These are phyloP conservation scores for Lagria hirta DNA, from an alignment of 2,888 invertebrate genomes.

Conservation along the genomic window DNA sequence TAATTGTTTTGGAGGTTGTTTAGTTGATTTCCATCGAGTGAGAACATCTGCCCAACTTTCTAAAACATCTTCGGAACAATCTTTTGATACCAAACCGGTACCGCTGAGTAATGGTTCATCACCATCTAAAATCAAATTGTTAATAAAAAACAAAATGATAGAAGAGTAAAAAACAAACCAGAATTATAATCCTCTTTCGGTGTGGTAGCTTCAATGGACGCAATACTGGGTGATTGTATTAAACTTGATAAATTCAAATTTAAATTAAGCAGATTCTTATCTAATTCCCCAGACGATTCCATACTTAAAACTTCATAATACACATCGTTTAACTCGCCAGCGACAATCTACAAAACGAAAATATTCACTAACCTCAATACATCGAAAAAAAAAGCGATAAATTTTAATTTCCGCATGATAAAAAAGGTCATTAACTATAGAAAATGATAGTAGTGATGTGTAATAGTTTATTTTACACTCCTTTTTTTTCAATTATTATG, in stretches of 20 bases:
- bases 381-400: too few species aligned
- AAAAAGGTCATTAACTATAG: too few species aligned
- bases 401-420: too few species aligned
- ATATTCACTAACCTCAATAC: too few species aligned
- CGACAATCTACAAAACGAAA: slow-evolving; percentile 61
- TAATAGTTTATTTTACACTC: too few species aligned
- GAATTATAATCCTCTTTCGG: slow-evolving; percentile 73
- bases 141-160: neutral
- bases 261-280: slow-evolving; percentile 71
- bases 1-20: slow-evolving; percentile 81
- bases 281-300: slow-evolving; percentile 77
- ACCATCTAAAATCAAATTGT: slow-evolving; percentile 74
- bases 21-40: slow-evolving; percentile 66
- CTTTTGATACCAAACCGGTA: slow-evolving; percentile 95
- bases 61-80: slow-evolving; percentile 90
- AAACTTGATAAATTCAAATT: slow-evolving; percentile 72
- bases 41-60: slow-evolving; percentile 92
- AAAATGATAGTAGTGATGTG: too few species aligned
- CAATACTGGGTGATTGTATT: slow-evolving; percentile 71
- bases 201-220: slow-evolving; percentile 70
- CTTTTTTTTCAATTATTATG: too few species aligned
- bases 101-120: slow-evolving; percentile 97
- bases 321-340: slow-evolving; percentile 63
- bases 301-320: slow-evolving; percentile 75
- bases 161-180: slow-evolving; percentile 55